Percentiles rank a stretch among this genome's conserved stretches.
Conservation (phyloP, 2,797 vertebrate genomes). For the Limnodromus scolopaceus region DNA sequence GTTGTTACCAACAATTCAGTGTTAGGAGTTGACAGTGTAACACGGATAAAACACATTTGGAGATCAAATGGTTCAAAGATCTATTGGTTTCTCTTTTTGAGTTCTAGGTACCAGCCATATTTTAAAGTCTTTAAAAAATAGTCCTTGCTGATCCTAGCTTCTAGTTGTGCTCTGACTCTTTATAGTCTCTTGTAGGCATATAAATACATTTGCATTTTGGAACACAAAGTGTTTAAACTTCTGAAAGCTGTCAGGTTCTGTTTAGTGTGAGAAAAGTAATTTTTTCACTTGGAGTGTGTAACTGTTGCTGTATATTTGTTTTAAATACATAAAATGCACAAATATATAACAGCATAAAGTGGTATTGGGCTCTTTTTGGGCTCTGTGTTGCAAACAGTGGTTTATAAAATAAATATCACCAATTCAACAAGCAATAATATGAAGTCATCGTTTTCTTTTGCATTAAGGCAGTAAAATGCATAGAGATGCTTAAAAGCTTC, state of each 20-base stretch:
- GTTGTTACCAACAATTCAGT: neutral
- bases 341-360: neutral
- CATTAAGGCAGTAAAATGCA: neutral
- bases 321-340: neutral
- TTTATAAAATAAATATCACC: neutral
- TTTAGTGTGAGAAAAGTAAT: neutral
- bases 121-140: neutral
- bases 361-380: neutral
- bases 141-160: neutral
- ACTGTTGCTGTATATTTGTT: neutral
- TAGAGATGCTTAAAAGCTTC: constrained; percentile 19
- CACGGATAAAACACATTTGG: neutral
- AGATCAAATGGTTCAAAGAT: neutral
- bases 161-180: neutral
- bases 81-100: neutral
- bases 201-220: neutral
- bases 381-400: neutral
- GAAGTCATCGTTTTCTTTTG: neutral
- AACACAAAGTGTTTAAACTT: neutral
- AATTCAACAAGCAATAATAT: neutral
- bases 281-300: neutral
- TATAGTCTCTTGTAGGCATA: neutral
- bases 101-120: neutral
- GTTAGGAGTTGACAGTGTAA: neutral
- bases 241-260: neutral